Base-by-base conservation (phyloP, 2,888 invertebrate genomes). In the Eupithecia subumbrata region DNA sequence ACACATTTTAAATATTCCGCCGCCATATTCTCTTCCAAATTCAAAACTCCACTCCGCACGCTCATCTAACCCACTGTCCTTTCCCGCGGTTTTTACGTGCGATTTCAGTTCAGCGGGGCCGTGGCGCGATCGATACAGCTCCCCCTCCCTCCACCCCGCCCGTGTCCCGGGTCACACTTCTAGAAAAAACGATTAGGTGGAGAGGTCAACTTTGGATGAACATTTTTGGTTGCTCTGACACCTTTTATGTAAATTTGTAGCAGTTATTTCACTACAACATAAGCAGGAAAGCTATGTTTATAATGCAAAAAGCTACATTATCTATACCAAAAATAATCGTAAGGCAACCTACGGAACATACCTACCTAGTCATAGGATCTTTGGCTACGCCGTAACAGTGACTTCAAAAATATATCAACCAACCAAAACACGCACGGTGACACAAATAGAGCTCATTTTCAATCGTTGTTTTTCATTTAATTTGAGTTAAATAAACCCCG, bases 401-500 rank as follows among this genome's bases (percentile, higher is more conserved):
- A 56, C 4, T 5, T 0, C 40, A 48, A n/a, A 12, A 63, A 74
- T 64, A 11, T 73, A 43, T 75, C 63, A 75, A 52, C 69, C 70
- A 75, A 72, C 66, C 60, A 64, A 74, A 73, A 60, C 25, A 60
- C 22, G 25, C 25, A 9, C 12, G n/a, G 56, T 70, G 48, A 22
- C 43, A 73, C n/a, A 52, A 77, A 70, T 71, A 64, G 69, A 72
- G 68, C 60, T 72, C 45, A 40, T 18, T 60, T 69, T 63, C 72
- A 68, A 82, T 80, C 63, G 77, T 81, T 79, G 80, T 81, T 82
- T 70, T 74, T 69, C 75, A 78, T 81, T 83, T 79, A 82, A 85
- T 81, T 89, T 88, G 84, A 90, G 88, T 88, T 84, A 88, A 89
- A 88, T 82, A 81, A 81, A 82, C 87, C 83, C 88, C 92, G 88